Evolutionary conservation across 2,888 invertebrate genomes (phyloP).

Genomic region (Plagodis pulveraria): DNA sequence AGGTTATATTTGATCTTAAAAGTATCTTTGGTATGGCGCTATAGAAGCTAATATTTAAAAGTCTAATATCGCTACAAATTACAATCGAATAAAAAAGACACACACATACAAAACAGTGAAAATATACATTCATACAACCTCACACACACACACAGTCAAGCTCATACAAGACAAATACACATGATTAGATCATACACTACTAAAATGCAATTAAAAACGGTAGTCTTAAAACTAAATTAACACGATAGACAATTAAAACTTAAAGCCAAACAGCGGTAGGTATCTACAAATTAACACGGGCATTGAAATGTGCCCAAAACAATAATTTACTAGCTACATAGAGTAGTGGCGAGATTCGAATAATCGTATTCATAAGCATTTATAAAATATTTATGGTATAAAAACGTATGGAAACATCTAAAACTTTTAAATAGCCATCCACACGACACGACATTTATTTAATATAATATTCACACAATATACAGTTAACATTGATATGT

Average conservation of each 20-base stretch:
- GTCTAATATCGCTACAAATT: constrained; percentile 63
- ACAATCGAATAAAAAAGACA: constrained; percentile 48
- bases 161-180: constrained; percentile 41
- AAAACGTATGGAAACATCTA: constrained; percentile 40
- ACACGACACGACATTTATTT: constrained; percentile 73
- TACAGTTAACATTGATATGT: constrained; percentile 77
- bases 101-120: constrained; percentile 41
- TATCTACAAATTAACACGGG: constrained; percentile 37
- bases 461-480: constrained; percentile 48
- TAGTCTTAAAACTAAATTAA: constrained; percentile 55
- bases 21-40: neutral
- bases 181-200: constrained; percentile 59
- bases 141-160: constrained; percentile 45
- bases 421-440: constrained; percentile 59
- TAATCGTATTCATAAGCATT: constrained; percentile 34
- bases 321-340: constrained; percentile 39
- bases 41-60: constrained; percentile 15
- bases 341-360: constrained; percentile 49
- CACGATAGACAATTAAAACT: constrained; percentile 69
- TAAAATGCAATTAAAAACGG: constrained; percentile 49
- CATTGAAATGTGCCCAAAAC: constrained; percentile 25
- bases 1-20: constrained; percentile 6
- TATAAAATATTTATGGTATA: constrained; percentile 20
- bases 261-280: constrained; percentile 48
- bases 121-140: constrained; percentile 25